These are phyloP conservation scores for Danaus plexippus DNA, from an alignment of 1,140 invertebrate genomes.

Conservation along the genomic window DNA sequence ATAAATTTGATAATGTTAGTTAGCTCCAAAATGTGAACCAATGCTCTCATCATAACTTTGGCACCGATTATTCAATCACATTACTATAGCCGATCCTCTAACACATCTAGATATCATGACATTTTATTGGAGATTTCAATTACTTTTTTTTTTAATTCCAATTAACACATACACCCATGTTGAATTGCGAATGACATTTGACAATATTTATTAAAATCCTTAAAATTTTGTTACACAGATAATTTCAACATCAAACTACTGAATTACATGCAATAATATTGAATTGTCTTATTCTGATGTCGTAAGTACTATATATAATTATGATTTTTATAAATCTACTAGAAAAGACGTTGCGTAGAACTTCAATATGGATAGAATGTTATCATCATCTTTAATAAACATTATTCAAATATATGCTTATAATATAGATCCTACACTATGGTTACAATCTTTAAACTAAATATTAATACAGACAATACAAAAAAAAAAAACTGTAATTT, in stretches of 20 bases:
- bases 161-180: conserved; percentile 51
- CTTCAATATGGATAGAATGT: background rate
- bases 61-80: conserved; percentile 40
- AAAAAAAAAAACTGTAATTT: conserved; percentile 1
- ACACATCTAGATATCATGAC: conserved; percentile 14
- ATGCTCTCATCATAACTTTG: conserved; percentile 41
- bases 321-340: too few species aligned
- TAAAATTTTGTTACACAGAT: too few species aligned
- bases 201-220: too few species aligned
- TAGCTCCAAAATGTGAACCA: conserved; percentile 17
- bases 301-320: too few species aligned
- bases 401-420: conserved; percentile 1
- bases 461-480: conserved; percentile 9
- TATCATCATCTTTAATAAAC: background rate
- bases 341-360: too few species aligned
- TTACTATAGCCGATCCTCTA: conserved; percentile 18
- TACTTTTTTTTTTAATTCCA: conserved; percentile 18
- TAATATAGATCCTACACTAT: conserved; percentile 1
- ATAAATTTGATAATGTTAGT: conserved; percentile 22
- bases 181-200: conserved; percentile 18
- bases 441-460: conserved; percentile 1
- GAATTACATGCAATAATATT: too few species aligned
- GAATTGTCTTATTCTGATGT: too few species aligned
- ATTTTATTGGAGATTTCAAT: conserved; percentile 17
- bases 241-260: too few species aligned